phyloP scores from a whole-genome alignment of 2,113 vertebrate genomes.

The Chaetorhynchus papuensis region DNA sequence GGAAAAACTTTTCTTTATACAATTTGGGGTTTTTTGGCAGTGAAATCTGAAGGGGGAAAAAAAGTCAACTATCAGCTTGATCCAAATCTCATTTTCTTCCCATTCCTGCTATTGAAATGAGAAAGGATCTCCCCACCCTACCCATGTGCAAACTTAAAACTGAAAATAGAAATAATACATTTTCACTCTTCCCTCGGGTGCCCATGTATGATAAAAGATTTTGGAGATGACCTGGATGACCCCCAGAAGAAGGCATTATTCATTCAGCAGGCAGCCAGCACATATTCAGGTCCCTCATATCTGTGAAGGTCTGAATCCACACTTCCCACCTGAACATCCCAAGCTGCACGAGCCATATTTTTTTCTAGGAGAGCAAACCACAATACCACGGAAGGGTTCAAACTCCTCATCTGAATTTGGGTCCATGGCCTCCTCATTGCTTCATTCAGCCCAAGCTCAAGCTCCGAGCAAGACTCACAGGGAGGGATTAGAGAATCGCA shows the following conservation, averaged over 20 bases:
- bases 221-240: background rate
- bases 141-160: background rate
- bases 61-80: background rate
- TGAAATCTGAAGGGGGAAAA: background rate
- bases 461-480: background rate
- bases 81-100: background rate
- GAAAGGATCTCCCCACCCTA: background rate
- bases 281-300: background rate
- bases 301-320: background rate
- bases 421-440: background rate
- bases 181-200: background rate
- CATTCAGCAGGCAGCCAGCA: background rate
- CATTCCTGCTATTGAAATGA: background rate
- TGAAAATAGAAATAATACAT: background rate
- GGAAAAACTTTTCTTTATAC: background rate
- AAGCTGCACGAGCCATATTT: fast-evolving
- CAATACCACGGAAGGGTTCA: background rate
- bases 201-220: background rate
- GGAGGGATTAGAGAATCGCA: background rate
- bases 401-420: background rate
- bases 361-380: background rate
- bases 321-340: background rate
- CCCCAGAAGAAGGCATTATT: background rate
- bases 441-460: background rate
- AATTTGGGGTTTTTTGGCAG: background rate